A percentile compares a stretch with the other conserved stretches of the same genome.
These are phyloP conservation scores for Acridotheres tristis DNA, from an alignment of 2,797 vertebrate genomes.

Conservation along the genomic window DNA sequence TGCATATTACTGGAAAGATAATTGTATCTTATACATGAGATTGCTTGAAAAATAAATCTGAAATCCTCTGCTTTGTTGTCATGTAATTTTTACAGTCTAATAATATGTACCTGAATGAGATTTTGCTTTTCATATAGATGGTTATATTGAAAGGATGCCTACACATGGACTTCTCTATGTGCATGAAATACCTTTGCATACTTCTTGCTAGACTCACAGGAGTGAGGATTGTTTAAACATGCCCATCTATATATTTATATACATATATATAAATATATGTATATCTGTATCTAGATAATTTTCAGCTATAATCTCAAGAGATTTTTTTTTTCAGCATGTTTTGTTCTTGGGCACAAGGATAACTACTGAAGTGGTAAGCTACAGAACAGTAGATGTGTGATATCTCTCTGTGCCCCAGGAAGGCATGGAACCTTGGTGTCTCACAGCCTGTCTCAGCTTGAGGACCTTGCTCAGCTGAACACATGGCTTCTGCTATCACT, in stretches of 20 bases:
- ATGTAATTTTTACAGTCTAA: neutral
- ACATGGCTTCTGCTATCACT: neutral
- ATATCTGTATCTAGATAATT: neutral
- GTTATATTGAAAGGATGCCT: neutral
- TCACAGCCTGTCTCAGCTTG: neutral
- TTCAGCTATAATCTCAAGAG: neutral
- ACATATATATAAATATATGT: too few relatives aligned
- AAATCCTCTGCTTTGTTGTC: neutral
- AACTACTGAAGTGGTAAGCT: neutral
- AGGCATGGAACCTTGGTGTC: neutral
- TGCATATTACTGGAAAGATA: neutral
- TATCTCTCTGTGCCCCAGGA: neutral
- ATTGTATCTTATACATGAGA: neutral
- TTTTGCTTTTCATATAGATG: neutral
- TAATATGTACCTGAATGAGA: neutral
- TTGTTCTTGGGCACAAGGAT: neutral
- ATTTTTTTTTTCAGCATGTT: neutral
- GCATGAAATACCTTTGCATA: neutral
- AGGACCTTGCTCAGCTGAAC: neutral
- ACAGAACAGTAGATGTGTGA: neutral
- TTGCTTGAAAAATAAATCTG: constrained; percentile 50
- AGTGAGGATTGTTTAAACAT: neutral
- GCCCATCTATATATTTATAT: neutral
- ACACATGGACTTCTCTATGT: neutral
- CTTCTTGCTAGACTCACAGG: neutral